Base-by-base conservation (phyloP, 2,113 vertebrate species). In the Garra rufa region DNA sequence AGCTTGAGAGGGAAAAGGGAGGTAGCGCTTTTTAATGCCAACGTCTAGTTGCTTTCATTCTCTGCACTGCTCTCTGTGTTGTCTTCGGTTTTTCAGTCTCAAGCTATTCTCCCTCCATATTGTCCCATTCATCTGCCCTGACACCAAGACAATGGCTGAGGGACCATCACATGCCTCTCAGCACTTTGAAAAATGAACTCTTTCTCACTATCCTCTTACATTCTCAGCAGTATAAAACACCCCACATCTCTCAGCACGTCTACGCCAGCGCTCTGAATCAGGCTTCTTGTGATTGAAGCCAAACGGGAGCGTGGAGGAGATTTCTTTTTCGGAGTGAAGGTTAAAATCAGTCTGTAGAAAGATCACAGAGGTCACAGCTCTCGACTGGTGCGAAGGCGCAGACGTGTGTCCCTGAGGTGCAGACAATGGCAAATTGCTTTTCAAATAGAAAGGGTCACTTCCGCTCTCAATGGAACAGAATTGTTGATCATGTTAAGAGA, bases 111-210 rank as follows among this genome's bases (percentile, higher is more conserved):
- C 82, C 26, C 67, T n/a, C 82, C 82, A 84, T 88, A 87, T 88
- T 87, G 85, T 90, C 82, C 85, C 87, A 90, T 90, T 88, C 86
- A 90, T 90, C 82, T 84, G 70, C 70, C 6, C 74, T 90, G 89
- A 87, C 89, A 78, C 69, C 28, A 86, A 87, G 85, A 86, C 87
- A 90, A 87, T 87, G 67, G 89, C 85, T 70, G 78, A 85, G 83
- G 84, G 85, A 87, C 70, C 82, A 85, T 82, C 85, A 85, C 87
- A 75, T 83, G 82, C 55, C 85, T 73, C 79, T 83, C 74, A 86
- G 75, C 84, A 74, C 81, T 79, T 74, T 88, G 84, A 83, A 87
- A 86, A 87, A 84, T 77, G 69, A 85, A 75, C 88, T 76, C 78
- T 81, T 88, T 79, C 82, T 65, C 74, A 15, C 71, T 55, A 46